A percentile compares a stretch with the other conserved stretches of the same genome.
Evolutionary conservation across 1,140 invertebrate species (phyloP).

Genomic region (Drosophila lowei): DNA sequence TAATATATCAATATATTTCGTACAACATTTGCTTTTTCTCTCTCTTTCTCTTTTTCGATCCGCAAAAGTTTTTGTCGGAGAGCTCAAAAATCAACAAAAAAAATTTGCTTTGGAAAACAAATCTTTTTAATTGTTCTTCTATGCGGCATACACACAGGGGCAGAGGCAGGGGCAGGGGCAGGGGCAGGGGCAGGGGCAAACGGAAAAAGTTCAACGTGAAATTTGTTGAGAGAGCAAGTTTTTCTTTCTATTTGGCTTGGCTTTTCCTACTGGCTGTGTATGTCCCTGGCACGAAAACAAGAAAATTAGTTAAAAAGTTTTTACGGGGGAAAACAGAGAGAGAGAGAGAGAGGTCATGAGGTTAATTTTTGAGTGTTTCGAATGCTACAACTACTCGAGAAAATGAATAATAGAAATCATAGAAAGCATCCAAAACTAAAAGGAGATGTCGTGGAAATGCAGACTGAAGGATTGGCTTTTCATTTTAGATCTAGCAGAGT

Average conservation of each 20-base stretch:
- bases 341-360: no score
- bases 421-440: no score
- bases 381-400: no score
- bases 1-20: conserved; percentile 11
- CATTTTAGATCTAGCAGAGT: no score
- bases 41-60: not conserved
- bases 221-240: conserved; percentile 59
- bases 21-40: not conserved
- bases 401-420: no score
- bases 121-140: conserved; percentile 71
- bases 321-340: no score
- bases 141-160: conserved; percentile 6
- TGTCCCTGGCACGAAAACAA: conserved; percentile 55
- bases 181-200: no score
- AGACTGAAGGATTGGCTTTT: no score
- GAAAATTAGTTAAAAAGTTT: conserved; percentile 75
- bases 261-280: conserved; percentile 9
- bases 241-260: conserved; percentile 37
- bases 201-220: conserved; percentile 54
- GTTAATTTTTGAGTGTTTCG: no score
- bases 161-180: no score
- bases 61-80: conserved; percentile 13
- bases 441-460: no score
- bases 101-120: conserved; percentile 48
- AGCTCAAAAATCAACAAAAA: conserved; percentile 39